Conservation (phyloP, 2,888 invertebrate genomes). For the Odontothrips loti region DNA sequence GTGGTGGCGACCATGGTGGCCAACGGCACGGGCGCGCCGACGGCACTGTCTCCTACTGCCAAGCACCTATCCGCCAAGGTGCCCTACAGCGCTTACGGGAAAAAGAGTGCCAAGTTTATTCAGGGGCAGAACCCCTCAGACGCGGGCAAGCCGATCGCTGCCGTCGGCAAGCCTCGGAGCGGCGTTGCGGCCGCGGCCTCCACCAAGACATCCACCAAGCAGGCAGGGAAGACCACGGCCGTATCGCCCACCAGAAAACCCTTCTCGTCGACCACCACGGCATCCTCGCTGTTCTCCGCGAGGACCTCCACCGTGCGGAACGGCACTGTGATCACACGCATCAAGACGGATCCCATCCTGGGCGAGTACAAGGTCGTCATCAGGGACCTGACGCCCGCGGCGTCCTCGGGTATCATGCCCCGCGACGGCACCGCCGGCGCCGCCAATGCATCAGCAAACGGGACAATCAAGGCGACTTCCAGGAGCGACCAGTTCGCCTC, state of each 20-base stretch:
- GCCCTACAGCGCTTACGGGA: neutral
- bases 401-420: neutral
- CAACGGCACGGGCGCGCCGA: neutral
- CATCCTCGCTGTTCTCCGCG: neutral
- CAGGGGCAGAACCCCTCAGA: neutral
- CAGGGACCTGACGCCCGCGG: slow-evolving; percentile 8
- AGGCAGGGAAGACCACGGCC: neutral
- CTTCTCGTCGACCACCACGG: neutral
- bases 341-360: slow-evolving; percentile 2
- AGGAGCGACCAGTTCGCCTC: neutral
- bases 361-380: slow-evolving; percentile 21
- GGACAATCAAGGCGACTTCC: neutral
- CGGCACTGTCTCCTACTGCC: neutral
- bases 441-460: neutral
- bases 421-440: neutral
- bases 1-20: neutral
- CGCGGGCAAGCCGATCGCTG: neutral
- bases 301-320: neutral
- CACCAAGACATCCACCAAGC: neutral
- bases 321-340: neutral
- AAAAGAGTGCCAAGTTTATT: neutral
- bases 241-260: neutral
- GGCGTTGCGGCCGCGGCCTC: neutral
- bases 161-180: neutral
- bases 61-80: neutral